Evolutionary conservation across 1,140 invertebrate species (phyloP).

Genomic region (Aethina tumida): DNA sequence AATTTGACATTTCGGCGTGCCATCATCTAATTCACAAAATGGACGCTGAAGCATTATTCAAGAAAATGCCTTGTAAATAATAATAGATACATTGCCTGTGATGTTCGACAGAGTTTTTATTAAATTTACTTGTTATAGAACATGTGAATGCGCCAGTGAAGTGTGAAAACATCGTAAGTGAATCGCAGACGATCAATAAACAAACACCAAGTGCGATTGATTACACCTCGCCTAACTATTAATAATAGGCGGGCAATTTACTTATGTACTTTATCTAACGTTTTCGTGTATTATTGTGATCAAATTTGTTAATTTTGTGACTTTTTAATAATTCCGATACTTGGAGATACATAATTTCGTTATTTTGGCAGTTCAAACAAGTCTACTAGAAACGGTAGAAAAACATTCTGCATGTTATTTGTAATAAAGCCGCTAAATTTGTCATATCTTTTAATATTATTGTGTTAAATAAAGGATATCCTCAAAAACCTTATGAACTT

Average conservation of each 20-base stretch:
- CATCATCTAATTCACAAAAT: too few relatives aligned
- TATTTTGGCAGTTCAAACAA: background rate
- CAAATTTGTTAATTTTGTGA: background rate
- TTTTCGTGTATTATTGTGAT: background rate
- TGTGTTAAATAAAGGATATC: too few relatives aligned
- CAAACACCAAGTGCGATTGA: constrained; percentile 3
- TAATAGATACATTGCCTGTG: too few relatives aligned
- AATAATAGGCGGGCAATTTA: constrained; percentile 1
- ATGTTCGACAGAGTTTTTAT: too few relatives aligned
- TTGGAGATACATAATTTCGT: too few relatives aligned
- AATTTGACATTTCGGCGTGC: too few relatives aligned
- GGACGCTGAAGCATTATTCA: too few relatives aligned
- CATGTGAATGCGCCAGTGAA: constrained; percentile 4
- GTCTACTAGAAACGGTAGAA: background rate
- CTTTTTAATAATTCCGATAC: background rate
- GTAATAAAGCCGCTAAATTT: too few relatives aligned
- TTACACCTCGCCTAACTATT: background rate
- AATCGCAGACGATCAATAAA: constrained; percentile 6
- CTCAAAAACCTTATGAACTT: too few relatives aligned
- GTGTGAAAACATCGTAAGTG: background rate
- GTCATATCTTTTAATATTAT: too few relatives aligned
- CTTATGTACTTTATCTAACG: background rate
- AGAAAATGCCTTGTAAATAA: too few relatives aligned
- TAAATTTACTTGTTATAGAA: too few relatives aligned
- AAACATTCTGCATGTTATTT: background rate